Evolutionary conservation across 2,113 vertebrate species (phyloP), one percentile per base, ranked within the genome.

Genomic region (Etheostoma cragini): DNA sequence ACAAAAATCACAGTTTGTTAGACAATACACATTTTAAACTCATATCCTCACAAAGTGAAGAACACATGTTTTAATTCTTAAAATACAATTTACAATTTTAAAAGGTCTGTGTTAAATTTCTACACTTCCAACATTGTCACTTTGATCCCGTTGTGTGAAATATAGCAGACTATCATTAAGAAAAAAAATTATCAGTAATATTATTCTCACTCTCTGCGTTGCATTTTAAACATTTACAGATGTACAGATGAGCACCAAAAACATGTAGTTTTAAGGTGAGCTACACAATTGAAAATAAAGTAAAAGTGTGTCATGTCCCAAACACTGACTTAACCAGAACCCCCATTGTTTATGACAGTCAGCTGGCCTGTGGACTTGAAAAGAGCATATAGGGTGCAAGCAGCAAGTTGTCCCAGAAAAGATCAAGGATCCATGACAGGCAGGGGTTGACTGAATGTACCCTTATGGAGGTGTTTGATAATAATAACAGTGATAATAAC

Each of bases 281-380:
- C 38, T 72, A 8, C 21, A 50, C 35, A 33, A 61, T 11, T n/a
- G 8, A 22, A 49, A 33, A 7, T 35, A 35, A 72, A 49, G 19
- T 22, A 5, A 22, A 60, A 49, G 38, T 38, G 49, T 57, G 65
- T 52, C 22, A 19, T 50, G 42, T 58, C 38, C 33, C 54, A 77
- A 61, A 54, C 66, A 62, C 5, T 57, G 21, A 62, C 56, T 62
- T 64, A 62, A 66, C 60, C 15, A 35, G 63, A 57, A 68, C 57
- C 62, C 16, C 46, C 77, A 69, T 46, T 57, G 38, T 62, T 46
- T 42, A 56, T 76, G 78, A 54, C 58, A 71, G 58, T 68, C 75
- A 81, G 8, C 22, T 81, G 80, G 38, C 70, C 69, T 38, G 10
- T 19, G 46, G 75, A 75, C 88, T 89, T 81, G 78, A 91, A 92